Conservation (phyloP, 2,113 vertebrate genomes). For the Sinocyclocheilus anophthalmus region DNA sequence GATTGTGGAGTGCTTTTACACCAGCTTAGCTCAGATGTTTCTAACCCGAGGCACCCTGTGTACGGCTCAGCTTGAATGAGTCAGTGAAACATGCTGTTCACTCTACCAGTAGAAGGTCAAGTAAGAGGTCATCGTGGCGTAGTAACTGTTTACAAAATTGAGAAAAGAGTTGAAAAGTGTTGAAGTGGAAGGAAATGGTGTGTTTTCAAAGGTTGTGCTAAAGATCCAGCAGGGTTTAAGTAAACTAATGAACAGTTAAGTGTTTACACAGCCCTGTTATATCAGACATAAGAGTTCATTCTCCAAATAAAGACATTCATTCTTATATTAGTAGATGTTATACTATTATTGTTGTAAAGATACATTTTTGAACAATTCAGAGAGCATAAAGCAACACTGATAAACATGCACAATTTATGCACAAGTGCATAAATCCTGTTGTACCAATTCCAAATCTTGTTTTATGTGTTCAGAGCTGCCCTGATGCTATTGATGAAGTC, state of each 20-base stretch:
- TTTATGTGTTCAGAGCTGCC: conserved; percentile 75
- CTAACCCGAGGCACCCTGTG: not conserved
- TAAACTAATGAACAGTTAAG: not conserved
- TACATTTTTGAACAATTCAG: not conserved
- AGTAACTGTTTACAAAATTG: not conserved
- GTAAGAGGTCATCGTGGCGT: not conserved
- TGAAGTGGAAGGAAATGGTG: not conserved
- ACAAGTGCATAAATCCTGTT: not conserved
- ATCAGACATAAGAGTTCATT: not conserved
- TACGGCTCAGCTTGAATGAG: conserved; percentile 5
- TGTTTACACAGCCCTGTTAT: not conserved
- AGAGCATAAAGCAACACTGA: not conserved
- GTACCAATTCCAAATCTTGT: not conserved
- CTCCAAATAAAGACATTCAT: not conserved
- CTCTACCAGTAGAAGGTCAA: not conserved
- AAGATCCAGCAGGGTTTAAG: not conserved
- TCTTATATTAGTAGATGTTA: not conserved
- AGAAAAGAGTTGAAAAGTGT: not conserved
- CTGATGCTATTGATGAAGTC: conserved; percentile 79
- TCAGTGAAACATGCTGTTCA: not conserved
- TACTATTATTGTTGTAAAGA: not conserved
- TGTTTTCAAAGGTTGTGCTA: not conserved
- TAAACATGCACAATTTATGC: too few species aligned
- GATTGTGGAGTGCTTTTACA: not conserved
- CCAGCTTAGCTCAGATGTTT: not conserved